Conservation (phyloP, 2,113 vertebrate species). For the Trematocara unimaculatum region DNA sequence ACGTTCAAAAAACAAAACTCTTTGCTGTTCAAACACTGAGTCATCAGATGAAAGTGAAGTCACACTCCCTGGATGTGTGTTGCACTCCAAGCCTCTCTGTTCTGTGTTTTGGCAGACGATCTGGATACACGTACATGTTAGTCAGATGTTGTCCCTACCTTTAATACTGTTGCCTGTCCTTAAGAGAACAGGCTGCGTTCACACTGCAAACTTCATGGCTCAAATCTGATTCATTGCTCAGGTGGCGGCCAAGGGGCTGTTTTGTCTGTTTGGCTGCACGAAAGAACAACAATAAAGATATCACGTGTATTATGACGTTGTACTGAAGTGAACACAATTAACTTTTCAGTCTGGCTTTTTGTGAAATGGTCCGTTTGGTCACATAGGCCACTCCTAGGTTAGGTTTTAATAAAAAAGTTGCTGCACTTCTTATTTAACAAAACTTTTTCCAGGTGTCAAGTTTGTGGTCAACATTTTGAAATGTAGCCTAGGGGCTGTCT, state of each 20-base stretch:
- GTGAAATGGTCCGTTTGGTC: background rate
- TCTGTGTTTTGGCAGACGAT: background rate
- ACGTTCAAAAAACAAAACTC: background rate
- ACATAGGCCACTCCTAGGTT: background rate
- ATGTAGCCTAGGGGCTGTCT: background rate
- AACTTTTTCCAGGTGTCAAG: background rate
- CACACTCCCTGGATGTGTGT: background rate
- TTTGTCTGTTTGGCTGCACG: background rate
- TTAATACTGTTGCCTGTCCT: background rate
- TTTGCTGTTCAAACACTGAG: background rate
- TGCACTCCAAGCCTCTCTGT: background rate
- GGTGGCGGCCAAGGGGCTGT: background rate
- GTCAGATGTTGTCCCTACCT: background rate
- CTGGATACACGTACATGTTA: background rate
- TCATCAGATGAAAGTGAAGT: background rate
- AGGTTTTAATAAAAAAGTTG: background rate
- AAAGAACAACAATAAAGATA: background rate
- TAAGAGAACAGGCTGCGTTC: background rate
- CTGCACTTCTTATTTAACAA: background rate
- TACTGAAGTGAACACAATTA: background rate
- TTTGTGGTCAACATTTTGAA: background rate
- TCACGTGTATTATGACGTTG: background rate
- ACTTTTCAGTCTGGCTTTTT: background rate
- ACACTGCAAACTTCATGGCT: background rate
- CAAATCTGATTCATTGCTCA: background rate